phyloP scores from a whole-genome alignment of 2,113 vertebrate genomes.

The Sphaerodactylus townsendi region DNA sequence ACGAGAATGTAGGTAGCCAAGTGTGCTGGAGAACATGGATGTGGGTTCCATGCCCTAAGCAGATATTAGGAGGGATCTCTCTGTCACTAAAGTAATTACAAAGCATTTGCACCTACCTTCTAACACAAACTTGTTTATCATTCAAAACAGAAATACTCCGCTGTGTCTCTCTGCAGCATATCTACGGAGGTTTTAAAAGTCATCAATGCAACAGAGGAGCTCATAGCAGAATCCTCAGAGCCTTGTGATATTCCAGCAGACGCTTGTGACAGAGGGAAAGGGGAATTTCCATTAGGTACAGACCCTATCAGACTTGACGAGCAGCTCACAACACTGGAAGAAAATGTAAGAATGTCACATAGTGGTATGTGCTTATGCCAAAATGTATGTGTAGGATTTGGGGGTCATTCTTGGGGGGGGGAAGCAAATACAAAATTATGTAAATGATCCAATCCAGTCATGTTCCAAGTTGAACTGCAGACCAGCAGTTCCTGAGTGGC shows the following conservation, averaged over 20 bases:
- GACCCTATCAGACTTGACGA: constrained; percentile 85
- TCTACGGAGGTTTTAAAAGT: constrained; percentile 96
- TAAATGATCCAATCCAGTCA: not conserved
- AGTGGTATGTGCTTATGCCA: accelerated
- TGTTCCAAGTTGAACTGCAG: not conserved
- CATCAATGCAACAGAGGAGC: constrained; percentile 93
- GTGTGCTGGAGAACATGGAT: too few species aligned
- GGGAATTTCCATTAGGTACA: constrained; percentile 77
- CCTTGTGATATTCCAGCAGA: constrained; percentile 74
- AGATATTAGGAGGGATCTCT: not conserved
- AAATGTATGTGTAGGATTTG: not conserved
- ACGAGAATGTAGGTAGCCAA: not conserved
- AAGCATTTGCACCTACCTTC: constrained; percentile 20
- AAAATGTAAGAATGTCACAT: constrained; percentile 83
- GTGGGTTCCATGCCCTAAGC: not conserved
- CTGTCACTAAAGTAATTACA: not conserved
- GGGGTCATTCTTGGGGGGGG: too few species aligned
- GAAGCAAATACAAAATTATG: not conserved
- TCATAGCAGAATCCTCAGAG: constrained; percentile 86
- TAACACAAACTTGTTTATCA: constrained; percentile 71
- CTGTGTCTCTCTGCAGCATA: constrained; percentile 97
- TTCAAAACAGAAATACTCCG: constrained; percentile 91
- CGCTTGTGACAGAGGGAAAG: constrained; percentile 67
- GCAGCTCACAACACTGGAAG: constrained; percentile 92
- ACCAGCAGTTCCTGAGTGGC: not conserved